Base-by-base conservation (phyloP, 2,113 vertebrate species). In the Vulpes ferrilata region DNA sequence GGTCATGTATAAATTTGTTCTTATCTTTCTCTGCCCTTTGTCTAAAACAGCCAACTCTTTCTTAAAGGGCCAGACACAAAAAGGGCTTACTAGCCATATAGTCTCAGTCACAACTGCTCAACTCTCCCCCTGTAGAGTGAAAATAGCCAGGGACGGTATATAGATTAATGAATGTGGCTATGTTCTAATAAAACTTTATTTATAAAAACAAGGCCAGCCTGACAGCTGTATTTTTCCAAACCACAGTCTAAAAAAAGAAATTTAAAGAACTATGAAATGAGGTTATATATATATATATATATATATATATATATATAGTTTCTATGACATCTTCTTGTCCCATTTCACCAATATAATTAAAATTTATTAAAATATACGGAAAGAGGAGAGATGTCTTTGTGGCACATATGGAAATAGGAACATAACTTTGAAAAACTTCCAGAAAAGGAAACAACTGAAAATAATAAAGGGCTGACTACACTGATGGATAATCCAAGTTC, bases 141-240 rank as follows among this genome's bases (percentile, higher is more conserved):
- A 96, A 96, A 93, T 48, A 76, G 55, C 48, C 23, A 78, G 25
- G 93, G 59, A 93, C 5, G 57, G 79, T 51, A 71, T 0, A 53
- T 71, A 84, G 85, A n/a, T 15, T 51, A 81, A 89, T 90, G 17
- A 60, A 0, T 53, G 32, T 59, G 38, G 32, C 30, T 96, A 9
- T 86, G 62, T 96, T 90, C 90, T 84, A 95, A 97, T 96, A 97
- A 97, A 96, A 96, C 92, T 96, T 97, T 93, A 94, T 93, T 95
- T 96, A 48, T 82, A 67, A 93, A 90, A 94, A 67, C 48, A 87
- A 13, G n/a, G 11, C 7, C 53, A 93, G 35, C 11, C 20, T 90
- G 23, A 27, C 11, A 92, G 4, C 82, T 78, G 0, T 74, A 60
- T 86, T 73, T 88, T 95, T 32, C 15, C 51, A 90, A 82, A 11